phyloP scores from a whole-genome alignment of 2,797 vertebrate species.

The Cygnus olor region DNA sequence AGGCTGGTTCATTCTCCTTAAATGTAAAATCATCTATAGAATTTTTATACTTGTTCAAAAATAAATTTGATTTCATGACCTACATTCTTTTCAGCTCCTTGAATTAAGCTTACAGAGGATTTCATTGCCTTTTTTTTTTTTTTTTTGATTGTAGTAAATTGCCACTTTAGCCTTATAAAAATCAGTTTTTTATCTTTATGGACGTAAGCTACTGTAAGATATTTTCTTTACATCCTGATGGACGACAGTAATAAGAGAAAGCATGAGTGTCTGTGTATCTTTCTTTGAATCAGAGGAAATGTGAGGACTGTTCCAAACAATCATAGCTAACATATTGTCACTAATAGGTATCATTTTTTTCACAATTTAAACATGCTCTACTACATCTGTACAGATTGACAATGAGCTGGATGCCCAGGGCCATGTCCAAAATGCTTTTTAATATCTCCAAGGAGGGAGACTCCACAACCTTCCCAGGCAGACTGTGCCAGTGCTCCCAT shows the following conservation, averaged over 20 bases:
- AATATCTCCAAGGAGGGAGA: not conserved
- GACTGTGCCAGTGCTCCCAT: accelerated
- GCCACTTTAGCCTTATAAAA: conserved; percentile 39
- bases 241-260: not conserved
- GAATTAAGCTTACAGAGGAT: conserved; percentile 39
- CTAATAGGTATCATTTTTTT: not conserved
- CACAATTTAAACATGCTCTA: not conserved
- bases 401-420: not conserved
- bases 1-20: conserved; percentile 29
- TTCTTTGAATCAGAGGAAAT: not conserved
- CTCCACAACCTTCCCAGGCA: not conserved
- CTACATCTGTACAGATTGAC: not conserved
- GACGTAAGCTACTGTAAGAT: conserved; percentile 15
- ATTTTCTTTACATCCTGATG: not conserved
- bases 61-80: conserved; percentile 48
- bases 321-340: not conserved
- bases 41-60: conserved; percentile 50
- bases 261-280: not conserved
- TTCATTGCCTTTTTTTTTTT: not conserved
- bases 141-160: conserved; percentile 19
- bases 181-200: conserved; percentile 13
- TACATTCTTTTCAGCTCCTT: conserved; percentile 25
- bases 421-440: not conserved
- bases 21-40: conserved; percentile 33
- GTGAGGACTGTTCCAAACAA: not conserved